Evolutionary conservation across 2,888 invertebrate species (phyloP).

Genomic region (Diaphora mendica): DNA sequence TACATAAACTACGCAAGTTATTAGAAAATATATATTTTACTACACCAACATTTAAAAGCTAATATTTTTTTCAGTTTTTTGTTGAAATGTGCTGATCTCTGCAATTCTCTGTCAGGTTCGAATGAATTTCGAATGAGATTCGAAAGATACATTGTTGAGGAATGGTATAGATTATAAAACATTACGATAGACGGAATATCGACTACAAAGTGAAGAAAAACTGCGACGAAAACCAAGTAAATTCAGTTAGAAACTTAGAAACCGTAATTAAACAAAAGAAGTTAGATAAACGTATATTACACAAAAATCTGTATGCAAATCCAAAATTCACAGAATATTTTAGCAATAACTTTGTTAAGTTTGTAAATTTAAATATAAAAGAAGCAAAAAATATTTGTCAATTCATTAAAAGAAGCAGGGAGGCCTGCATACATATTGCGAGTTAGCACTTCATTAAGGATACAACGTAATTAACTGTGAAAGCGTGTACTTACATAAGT

Average conservation of each 20-base stretch:
- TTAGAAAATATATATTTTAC: too few relatives aligned
- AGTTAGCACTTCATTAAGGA: conserved; percentile 76
- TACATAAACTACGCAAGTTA: too few relatives aligned
- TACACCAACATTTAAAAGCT: too few relatives aligned
- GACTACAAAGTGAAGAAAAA: neutral
- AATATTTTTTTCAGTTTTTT: too few relatives aligned
- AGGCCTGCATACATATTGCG: conserved; percentile 66
- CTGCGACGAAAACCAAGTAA: too few relatives aligned
- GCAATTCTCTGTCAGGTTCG: too few relatives aligned
- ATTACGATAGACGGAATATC: neutral
- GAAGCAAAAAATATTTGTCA: conserved; percentile 42
- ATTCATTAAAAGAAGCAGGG: conserved; percentile 55
- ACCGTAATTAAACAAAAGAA: neutral
- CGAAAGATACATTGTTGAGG: too few relatives aligned
- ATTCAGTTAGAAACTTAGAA: neutral
- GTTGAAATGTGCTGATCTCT: too few relatives aligned
- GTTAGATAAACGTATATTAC: neutral
- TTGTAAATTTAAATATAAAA: conserved; percentile 17
- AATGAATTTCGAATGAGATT: too few relatives aligned
- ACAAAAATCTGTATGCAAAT: neutral
- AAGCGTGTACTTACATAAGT: conserved; percentile 65
- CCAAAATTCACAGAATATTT: neutral
- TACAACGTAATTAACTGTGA: conserved; percentile 78
- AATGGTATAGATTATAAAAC: neutral
- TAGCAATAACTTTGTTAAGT: conserved; percentile 1